Conservation (phyloP, 2,888 invertebrate genomes). For the Acanthacorydalis orientalis region DNA sequence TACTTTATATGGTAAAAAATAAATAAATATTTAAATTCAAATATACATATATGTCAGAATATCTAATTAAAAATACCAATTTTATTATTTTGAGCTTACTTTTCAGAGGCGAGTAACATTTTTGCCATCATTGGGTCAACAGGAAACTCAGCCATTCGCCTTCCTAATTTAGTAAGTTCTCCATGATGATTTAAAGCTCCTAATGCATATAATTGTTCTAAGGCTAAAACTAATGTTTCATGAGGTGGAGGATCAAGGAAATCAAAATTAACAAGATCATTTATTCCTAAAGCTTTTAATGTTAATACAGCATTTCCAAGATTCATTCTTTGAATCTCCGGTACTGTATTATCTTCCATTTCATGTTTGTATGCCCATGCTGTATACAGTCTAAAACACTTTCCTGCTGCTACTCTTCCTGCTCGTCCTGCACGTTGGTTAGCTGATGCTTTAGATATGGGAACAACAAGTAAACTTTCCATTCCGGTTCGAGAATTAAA, state of each 20-base stretch:
- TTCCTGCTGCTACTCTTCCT: conserved; percentile 90
- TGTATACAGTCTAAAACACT: conserved; percentile 95
- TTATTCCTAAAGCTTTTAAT: conserved; percentile 91
- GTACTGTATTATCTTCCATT: conserved; percentile 93
- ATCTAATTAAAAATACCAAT: neutral
- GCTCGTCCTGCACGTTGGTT: conserved; percentile 95
- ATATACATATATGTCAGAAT: too few species aligned
- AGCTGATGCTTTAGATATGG: conserved; percentile 94
- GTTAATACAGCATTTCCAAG: conserved; percentile 92
- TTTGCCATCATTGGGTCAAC: conserved; percentile 98
- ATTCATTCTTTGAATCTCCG: conserved; percentile 97
- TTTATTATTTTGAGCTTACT: conserved; percentile 37
- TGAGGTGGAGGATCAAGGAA: conserved; percentile 96
- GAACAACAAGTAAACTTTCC: conserved; percentile 97
- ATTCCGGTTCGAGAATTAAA: conserved; percentile 96
- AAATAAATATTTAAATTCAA: too few species aligned
- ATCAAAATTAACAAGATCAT: conserved; percentile 96
- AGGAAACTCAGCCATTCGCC: conserved; percentile 98
- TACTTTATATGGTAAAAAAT: conserved; percentile 1
- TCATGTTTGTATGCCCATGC: conserved; percentile 98
- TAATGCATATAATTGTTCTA: conserved; percentile 94
- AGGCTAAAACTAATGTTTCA: conserved; percentile 77
- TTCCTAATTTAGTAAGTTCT: conserved; percentile 88
- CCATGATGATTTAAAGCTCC: conserved; percentile 96
- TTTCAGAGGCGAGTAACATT: conserved; percentile 93